A percentile compares a stretch with the other conserved stretches of the same genome.
Evolutionary conservation across 2,797 vertebrate genomes (phyloP).

Genomic region (Rousettus madagascariensis): DNA sequence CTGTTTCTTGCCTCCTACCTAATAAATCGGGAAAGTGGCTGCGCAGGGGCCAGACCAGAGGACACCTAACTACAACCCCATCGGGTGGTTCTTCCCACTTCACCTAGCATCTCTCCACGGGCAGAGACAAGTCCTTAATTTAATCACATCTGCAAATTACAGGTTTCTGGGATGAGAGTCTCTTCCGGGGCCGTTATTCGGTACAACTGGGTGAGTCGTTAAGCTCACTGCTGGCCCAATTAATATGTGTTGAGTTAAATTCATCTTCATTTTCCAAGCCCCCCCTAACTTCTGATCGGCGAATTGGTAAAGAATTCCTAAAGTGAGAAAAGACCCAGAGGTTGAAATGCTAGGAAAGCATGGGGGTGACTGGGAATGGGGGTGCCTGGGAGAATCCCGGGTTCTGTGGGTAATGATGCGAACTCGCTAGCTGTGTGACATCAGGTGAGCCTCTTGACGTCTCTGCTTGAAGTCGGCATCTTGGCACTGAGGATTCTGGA

Average conservation of each 20-base stretch:
- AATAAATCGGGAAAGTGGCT: neutral
- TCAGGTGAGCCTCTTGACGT: neutral
- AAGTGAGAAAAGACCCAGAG: neutral
- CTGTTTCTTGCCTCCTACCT: neutral
- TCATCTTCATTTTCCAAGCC: neutral
- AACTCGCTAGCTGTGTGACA: neutral
- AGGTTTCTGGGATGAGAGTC: neutral
- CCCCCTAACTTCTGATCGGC: neutral
- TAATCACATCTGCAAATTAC: neutral
- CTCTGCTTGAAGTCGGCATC: neutral
- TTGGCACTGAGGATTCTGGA: neutral
- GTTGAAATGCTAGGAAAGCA: neutral
- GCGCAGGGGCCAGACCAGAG: neutral
- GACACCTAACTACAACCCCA: neutral
- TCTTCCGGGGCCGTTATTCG: neutral
- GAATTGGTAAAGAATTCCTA: neutral
- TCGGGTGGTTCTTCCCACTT: neutral
- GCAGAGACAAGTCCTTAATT: neutral
- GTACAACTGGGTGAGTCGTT: neutral
- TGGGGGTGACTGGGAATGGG: neutral
- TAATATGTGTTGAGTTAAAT: neutral
- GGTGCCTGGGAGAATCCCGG: neutral
- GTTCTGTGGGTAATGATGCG: neutral
- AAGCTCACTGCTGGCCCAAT: neutral
- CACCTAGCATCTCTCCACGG: neutral